phyloP scores from a whole-genome alignment of 2,113 vertebrate genomes.

The Sardina pilchardus region DNA sequence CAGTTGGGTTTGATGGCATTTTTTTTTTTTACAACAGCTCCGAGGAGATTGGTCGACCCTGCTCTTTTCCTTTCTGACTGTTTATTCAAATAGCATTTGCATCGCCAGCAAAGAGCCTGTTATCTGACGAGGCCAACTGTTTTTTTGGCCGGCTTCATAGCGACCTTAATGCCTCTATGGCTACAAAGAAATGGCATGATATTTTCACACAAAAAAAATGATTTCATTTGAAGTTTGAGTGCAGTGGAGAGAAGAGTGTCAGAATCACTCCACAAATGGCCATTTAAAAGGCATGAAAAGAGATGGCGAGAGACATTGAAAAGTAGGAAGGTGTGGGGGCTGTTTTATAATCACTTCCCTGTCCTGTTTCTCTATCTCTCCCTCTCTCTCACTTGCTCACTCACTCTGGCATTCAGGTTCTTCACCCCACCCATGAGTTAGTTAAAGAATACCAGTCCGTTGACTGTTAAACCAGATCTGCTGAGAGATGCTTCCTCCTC shows the following conservation, averaged over 20 bases:
- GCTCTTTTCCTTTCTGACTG: slow-evolving; percentile 7
- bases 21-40: background rate
- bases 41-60: background rate
- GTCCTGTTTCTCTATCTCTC: slow-evolving; percentile 16
- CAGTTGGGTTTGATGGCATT: background rate
- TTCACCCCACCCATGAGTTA: slow-evolving; percentile 62
- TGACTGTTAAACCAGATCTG: slow-evolving; percentile 74
- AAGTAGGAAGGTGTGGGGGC: background rate
- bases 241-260: background rate
- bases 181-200: background rate
- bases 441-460: slow-evolving; percentile 72
- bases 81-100: slow-evolving; percentile 22
- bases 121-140: background rate
- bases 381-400: background rate
- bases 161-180: background rate
- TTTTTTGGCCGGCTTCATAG: background rate
- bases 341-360: slow-evolving; percentile 49
- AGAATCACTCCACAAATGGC: background rate
- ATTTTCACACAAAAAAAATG: background rate
- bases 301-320: background rate
- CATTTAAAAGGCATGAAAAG: background rate
- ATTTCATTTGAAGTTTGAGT: background rate
- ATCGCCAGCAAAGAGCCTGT: slow-evolving; percentile 17
- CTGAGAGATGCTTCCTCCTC: slow-evolving; percentile 65
- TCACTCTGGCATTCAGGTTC: slow-evolving; percentile 50